Conservation (phyloP, 2,888 invertebrate species). For the Zaprionus bogoriensis region DNA sequence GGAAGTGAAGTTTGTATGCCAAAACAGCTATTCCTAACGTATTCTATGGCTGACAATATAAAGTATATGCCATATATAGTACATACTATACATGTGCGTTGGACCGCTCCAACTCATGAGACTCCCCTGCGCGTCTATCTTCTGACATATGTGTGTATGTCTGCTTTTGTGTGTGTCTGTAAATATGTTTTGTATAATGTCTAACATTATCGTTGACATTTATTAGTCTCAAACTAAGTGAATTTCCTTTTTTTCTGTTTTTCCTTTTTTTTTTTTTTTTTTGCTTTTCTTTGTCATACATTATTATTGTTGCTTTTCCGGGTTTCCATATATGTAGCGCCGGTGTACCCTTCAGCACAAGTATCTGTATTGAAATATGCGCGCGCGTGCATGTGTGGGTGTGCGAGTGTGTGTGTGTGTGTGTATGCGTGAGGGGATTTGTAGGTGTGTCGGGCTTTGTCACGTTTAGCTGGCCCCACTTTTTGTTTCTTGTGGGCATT, state of each 20-base stretch:
- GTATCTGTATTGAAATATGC: conserved; percentile 35
- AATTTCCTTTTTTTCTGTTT: conserved; percentile 48
- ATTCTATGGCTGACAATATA: too few species aligned
- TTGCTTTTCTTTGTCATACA: conserved; percentile 40
- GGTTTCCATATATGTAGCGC: conserved; percentile 4
- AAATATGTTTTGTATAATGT: conserved; percentile 46
- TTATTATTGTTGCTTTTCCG: conserved; percentile 46
- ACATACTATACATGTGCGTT: too few species aligned
- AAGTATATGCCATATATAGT: too few species aligned
- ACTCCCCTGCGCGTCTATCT: not conserved
- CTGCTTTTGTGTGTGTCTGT: conserved; percentile 1
- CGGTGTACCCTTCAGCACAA: conserved; percentile 33
- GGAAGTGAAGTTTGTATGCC: too few species aligned
- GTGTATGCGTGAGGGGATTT: conserved; percentile 15
- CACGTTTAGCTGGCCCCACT: conserved; percentile 38
- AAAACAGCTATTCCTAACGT: too few species aligned
- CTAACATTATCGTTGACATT: conserved; percentile 71
- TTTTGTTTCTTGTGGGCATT: conserved; percentile 29
- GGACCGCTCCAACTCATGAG: not conserved
- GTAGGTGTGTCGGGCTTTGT: conserved; percentile 44
- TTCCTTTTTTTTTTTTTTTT: conserved; percentile 45
- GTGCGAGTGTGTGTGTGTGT: conserved; percentile 12
- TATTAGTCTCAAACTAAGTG: conserved; percentile 68
- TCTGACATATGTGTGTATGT: not conserved
- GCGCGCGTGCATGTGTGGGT: conserved; percentile 9